Evolutionary conservation across 2,113 vertebrate species (phyloP).

Genomic region (Ibidorhyncha struthersii): DNA sequence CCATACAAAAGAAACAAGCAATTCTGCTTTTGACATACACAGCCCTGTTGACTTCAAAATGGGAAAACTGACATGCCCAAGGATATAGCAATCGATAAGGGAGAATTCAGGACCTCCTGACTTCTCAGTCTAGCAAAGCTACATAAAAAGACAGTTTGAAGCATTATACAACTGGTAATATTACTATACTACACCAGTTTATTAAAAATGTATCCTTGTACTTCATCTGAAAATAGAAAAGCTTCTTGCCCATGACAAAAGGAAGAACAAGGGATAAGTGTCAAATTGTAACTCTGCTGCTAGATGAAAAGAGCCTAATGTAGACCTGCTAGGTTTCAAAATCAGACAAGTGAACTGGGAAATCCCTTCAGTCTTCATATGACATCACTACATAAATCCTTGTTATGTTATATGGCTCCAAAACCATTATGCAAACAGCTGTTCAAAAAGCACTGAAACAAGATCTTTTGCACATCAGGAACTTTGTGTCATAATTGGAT

Average conservation of each 20-base stretch:
- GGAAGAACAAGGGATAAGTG: not conserved
- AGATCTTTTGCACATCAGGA: not conserved
- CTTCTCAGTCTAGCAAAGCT: not conserved
- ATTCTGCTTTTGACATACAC: not conserved
- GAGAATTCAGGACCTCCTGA: not conserved
- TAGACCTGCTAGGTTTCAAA: not conserved
- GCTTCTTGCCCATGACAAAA: not conserved
- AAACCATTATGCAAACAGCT: not conserved
- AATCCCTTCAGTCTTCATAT: not conserved
- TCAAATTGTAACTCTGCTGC: not conserved
- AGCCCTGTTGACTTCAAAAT: not conserved
- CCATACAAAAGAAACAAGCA: not conserved
- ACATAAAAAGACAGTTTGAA: not conserved
- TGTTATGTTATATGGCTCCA: not conserved
- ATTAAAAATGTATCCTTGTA: not conserved
- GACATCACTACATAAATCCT: not conserved
- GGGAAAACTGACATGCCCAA: not conserved
- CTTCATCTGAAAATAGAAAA: not conserved
- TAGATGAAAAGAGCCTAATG: not conserved
- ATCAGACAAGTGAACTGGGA: not conserved
- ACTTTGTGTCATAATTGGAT: not conserved
- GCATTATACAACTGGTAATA: not conserved
- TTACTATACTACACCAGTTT: not conserved
- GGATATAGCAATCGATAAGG: accelerated
- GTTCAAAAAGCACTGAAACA: not conserved